These are phyloP conservation scores for Amphiprion percula DNA, from an alignment of 2,113 vertebrate genomes.

Conservation along the genomic window DNA sequence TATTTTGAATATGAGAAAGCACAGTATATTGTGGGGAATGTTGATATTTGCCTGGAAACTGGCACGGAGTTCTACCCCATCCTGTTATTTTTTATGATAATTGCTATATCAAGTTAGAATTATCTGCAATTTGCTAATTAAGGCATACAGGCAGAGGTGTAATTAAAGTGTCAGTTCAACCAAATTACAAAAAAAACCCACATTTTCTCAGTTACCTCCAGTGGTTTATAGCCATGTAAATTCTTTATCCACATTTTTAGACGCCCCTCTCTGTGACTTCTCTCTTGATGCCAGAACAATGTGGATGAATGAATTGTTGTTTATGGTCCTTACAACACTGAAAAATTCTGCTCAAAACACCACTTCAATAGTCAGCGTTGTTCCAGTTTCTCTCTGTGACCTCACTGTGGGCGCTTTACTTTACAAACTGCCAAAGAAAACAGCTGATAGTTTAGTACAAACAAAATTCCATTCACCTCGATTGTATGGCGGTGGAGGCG, in stretches of 20 bases:
- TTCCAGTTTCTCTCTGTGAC: neutral
- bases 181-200: neutral
- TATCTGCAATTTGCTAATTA: neutral
- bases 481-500: neutral
- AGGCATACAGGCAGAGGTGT: neutral
- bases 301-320: neutral
- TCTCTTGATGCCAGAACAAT: no score
- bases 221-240: neutral
- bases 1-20: slow-evolving; percentile 14
- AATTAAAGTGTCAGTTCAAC: neutral
- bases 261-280: no score
- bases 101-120: neutral
- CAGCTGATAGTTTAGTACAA: neutral
- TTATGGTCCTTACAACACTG: neutral
- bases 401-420: neutral
- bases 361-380: neutral
- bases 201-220: neutral
- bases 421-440: neutral
- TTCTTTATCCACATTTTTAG: neutral
- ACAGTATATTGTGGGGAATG: neutral
- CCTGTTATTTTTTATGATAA: neutral
- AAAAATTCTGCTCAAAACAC: neutral
- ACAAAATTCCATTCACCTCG: no score
- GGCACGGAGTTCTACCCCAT: neutral
- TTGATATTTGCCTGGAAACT: slow-evolving; percentile 9